Evolutionary conservation across 37 sponge, comb jelly and placozoan species (phyloP).

Genomic region (Spongilla lacustris): DNA sequence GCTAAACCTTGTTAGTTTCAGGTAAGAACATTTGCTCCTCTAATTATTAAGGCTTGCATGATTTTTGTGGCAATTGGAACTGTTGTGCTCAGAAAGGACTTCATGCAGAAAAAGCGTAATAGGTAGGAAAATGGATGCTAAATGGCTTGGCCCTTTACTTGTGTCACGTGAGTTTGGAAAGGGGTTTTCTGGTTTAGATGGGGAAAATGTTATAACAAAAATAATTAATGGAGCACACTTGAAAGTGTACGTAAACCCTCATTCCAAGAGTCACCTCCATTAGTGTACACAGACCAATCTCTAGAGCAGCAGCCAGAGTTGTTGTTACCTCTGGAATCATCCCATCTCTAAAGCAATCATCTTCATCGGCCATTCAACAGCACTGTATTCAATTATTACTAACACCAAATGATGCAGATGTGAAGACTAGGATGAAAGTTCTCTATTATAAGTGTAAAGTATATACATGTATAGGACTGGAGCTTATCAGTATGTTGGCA

Average conservation of each 20-base stretch:
- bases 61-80: conserved; percentile 7
- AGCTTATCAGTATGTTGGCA: not conserved
- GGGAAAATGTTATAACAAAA: no score
- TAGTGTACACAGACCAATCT: not conserved
- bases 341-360: not conserved
- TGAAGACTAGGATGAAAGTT: not conserved
- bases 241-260: not conserved
- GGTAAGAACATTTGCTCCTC: not conserved
- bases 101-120: conserved; percentile 5
- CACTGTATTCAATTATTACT: not conserved
- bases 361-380: not conserved
- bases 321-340: not conserved
- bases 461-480: not conserved
- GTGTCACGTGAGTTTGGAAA: conserved; percentile 15
- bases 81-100: conserved; percentile 11
- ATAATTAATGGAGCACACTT: conserved; percentile 33
- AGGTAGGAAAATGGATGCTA: conserved; percentile 18
- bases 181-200: not conserved
- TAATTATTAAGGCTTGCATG: not conserved
- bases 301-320: not conserved
- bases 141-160: conserved; percentile 19
- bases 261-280: not conserved
- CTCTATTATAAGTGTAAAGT: not conserved
- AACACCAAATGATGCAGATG: not conserved
- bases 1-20: conserved; percentile 2